Evolutionary conservation across 2,888 invertebrate genomes (phyloP), one percentile per base, ranked within the genome.

Genomic region (Apodemia arnacis): DNA sequence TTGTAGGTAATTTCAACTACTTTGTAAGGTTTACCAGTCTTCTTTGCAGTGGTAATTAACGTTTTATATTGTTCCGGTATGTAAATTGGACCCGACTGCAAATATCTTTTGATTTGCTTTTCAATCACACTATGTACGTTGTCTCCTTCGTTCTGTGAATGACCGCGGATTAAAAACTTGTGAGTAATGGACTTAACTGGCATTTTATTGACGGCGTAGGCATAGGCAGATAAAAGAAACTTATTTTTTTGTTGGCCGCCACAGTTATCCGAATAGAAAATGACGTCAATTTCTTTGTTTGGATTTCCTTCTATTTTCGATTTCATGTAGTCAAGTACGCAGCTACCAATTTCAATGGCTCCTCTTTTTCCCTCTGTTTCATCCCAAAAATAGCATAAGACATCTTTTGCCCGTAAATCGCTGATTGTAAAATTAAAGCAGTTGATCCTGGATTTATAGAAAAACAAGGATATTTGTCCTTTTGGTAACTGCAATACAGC

Each of bases 361-460:
- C 92, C 87, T 27, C 88, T 38, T 15, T 87, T 90, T 82, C 83
- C 93, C 77, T 91, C 82, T 1, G 86, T 87, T 70, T 92, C 89
- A 59, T 90, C 83, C 90, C 91, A 90, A 83, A 93, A 91, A 54
- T 49, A 88, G 72, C 87, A 91, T 5, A 54, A 31, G 4, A 86
- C 86, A 80, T 87, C 75, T 72, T 88, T 84, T 63, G 85, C 84
- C n/a, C n/a, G n/a, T n/a, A n/a, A n/a, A n/a, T n/a, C n/a, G n/a
- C n/a, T n/a, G n/a, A n/a, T n/a, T n/a, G n/a, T n/a, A n/a, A n/a
- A n/a, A n/a, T n/a, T n/a, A n/a, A n/a, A n/a, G n/a, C n/a, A n/a
- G n/a, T n/a, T n/a, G n/a, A n/a, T n/a, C n/a, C n/a, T n/a, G n/a
- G n/a, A n/a, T n/a, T n/a, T n/a, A n/a, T n/a, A n/a, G n/a, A n/a